Percentiles rank a stretch among this genome's conserved stretches.
Evolutionary conservation across 2,888 invertebrate species (phyloP).

Genomic region (Synergus japonicus): DNA sequence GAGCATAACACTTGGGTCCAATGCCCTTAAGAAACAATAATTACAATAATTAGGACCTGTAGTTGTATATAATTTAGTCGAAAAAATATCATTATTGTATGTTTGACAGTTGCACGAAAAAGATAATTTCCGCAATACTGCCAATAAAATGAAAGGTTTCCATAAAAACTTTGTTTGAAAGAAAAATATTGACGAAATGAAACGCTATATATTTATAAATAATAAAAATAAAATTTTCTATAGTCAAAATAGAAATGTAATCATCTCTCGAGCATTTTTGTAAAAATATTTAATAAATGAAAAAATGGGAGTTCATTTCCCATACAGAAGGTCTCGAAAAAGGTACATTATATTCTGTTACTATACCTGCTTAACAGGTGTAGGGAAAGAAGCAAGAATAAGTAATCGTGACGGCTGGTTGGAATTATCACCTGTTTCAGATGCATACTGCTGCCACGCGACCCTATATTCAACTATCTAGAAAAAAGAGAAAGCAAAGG

Average conservation of each 20-base stretch:
- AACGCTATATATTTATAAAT: not conserved
- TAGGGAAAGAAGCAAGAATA: constrained; percentile 35
- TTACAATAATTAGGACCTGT: constrained; percentile 29
- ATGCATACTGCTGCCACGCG: not conserved
- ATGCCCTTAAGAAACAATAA: not conserved
- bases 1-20: too few species aligned
- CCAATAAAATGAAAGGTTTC: not conserved
- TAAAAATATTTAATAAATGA: not conserved
- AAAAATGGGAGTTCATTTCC: not conserved
- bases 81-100: constrained; percentile 11
- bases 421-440: constrained; percentile 21
- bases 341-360: constrained; percentile 11
- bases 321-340: constrained; percentile 10
- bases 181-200: not conserved
- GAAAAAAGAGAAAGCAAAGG: not conserved
- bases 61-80: constrained; percentile 8
- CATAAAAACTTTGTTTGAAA: not conserved
- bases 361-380: constrained; percentile 37
- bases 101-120: constrained; percentile 5
- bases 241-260: not conserved
- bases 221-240: not conserved
- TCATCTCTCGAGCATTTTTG: not conserved
- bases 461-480: constrained; percentile 3
- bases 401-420: constrained; percentile 23
- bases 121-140: not conserved